Percentiles rank a stretch among this genome's conserved stretches.
phyloP scores from a whole-genome alignment of 2,797 vertebrate genomes.

The Sternarchorhynchus goeldii region DNA sequence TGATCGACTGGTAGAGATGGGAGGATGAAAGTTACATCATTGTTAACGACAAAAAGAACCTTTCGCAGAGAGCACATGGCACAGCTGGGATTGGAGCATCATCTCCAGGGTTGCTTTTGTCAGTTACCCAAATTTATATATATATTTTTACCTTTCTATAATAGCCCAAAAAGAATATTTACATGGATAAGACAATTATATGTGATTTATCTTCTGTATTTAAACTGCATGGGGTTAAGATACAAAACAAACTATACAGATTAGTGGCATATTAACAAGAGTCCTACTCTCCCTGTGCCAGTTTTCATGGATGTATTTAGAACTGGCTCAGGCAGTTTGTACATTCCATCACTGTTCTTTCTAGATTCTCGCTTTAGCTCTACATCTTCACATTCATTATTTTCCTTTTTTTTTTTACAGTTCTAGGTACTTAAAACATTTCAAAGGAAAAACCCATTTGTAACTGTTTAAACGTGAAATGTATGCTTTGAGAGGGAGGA shows the following conservation, averaged over 20 bases:
- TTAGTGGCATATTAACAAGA: too few species aligned
- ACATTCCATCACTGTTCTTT: neutral
- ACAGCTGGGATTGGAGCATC: too few species aligned
- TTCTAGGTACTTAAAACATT: neutral
- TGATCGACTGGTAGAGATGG: neutral
- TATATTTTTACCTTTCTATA: too few species aligned
- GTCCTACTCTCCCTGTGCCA: neutral
- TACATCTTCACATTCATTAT: neutral
- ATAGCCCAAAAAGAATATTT: neutral
- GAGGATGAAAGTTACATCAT: neutral
- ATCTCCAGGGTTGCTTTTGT: too few species aligned
- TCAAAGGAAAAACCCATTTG: neutral
- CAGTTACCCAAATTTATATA: too few species aligned
- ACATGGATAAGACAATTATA: neutral
- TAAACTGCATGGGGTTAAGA: neutral
- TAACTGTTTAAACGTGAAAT: constrained; percentile 1
- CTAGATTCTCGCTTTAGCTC: neutral
- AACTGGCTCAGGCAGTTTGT: neutral
- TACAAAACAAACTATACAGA: neutral
- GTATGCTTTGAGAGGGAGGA: constrained; percentile 11
- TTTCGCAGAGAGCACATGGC: neutral
- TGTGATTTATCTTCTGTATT: neutral
- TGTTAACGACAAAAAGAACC: neutral
- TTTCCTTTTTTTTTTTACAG: neutral
- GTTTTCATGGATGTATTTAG: neutral